Evolutionary conservation across 2,113 vertebrate species (phyloP), one percentile per base, ranked within the genome.

Genomic region (Camelus bactrianus): DNA sequence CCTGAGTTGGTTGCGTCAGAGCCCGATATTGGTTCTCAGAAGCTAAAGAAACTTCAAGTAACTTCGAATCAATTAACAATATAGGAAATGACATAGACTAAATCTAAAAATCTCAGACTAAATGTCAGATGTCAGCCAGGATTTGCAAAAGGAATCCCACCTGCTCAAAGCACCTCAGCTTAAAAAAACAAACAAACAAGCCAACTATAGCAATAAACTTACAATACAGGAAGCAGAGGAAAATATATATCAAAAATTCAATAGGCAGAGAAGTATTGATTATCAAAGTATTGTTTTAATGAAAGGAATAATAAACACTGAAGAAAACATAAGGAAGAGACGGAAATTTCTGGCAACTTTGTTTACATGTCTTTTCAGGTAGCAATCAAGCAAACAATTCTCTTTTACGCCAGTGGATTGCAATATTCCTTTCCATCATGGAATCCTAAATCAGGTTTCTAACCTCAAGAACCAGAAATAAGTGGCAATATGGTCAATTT

Each of bases 381-480:
- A 70, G 60, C n/a, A 84, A 83, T 64, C 50, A 85, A 93, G 38
- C 48, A 75, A 65, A 83, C 46, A 67, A 62, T 22, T 65, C 38
- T 82, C 46, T 46, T 70, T 75, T 85, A 93, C 92, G 42, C 50
- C 16, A 84, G 81, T 50, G 42, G 13, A 46, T 65, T 52, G 56
- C 38, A 79, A 86, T 97, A 65, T 69, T 96, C 69, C n/a, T 97
- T 96, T 35, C 77, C 65, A 94, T 69, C 38, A 11, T 81, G 26
- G 72, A 96, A 94, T 91, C 48, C 60, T 84, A 65, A 96, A 72
- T 62, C 89, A 70, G 12, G 77, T 94, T 98, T 95, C 77, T 82
- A 94, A 35, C 48, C 28, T 17, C 10, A 13, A 73, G 75, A 98
- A 93, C 86, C 28, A 85, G 76, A 93, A 79, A 89, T 81, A 86